Percentiles rank a stretch among this genome's conserved stretches.
Conservation (phyloP, 2,888 invertebrate genomes). For the Lasioglossum pauxillum region DNA sequence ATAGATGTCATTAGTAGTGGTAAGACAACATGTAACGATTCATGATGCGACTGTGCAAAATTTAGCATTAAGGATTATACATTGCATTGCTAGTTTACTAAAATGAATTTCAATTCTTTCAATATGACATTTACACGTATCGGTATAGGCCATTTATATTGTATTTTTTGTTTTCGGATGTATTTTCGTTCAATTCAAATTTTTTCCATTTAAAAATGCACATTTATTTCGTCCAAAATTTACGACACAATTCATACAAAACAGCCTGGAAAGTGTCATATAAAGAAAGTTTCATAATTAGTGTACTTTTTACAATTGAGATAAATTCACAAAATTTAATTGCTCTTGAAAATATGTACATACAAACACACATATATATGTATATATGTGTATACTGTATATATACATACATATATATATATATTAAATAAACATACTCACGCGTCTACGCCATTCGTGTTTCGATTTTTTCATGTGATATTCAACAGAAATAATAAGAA, state of each 20-base stretch:
- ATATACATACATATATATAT: not conserved
- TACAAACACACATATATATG: not conserved
- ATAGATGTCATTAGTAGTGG: constrained; percentile 53
- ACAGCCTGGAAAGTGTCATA: constrained; percentile 22
- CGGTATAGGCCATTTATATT: constrained; percentile 56
- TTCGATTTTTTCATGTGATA: constrained; percentile 22
- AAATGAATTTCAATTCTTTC: constrained; percentile 42
- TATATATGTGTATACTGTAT: not conserved
- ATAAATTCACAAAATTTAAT: constrained; percentile 36
- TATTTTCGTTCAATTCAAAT: constrained; percentile 24
- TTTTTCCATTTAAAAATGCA: constrained; percentile 30
- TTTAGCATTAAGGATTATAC: constrained; percentile 40
- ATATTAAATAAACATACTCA: constrained; percentile 38
- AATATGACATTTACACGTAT: constrained; percentile 45
- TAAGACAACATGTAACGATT: constrained; percentile 52
- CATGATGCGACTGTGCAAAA: constrained; percentile 33
- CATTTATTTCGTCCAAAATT: constrained; percentile 28
- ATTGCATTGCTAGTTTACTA: constrained; percentile 43
- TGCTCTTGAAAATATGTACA: constrained; percentile 54
- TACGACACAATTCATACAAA: constrained; percentile 27
- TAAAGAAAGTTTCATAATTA: constrained; percentile 21
- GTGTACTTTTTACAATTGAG: constrained; percentile 31
- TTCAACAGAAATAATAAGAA: constrained; percentile 18
- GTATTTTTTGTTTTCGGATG: not conserved
- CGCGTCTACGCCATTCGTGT: constrained; percentile 35